A percentile compares a stretch with the other conserved stretches of the same genome.
These are phyloP conservation scores for Periophthalmus modestus DNA, from an alignment of 2,113 vertebrate genomes.

Conservation along the genomic window DNA sequence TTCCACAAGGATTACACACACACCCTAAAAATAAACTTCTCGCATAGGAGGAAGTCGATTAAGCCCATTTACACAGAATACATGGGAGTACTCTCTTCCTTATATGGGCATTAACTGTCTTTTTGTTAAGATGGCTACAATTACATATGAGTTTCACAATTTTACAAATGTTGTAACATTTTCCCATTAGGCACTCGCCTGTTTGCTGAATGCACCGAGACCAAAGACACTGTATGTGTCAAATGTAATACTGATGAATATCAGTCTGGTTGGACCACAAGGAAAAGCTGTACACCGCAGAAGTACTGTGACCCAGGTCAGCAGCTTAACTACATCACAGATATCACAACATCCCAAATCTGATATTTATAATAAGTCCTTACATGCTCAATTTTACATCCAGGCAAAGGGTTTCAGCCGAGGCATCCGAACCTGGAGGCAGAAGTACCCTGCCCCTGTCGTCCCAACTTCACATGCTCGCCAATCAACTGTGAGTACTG, in stretches of 20 bases:
- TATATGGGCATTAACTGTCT: background rate
- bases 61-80: background rate
- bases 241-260: slow-evolving; percentile 84
- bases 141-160: slow-evolving; percentile 11
- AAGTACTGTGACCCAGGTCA: slow-evolving; percentile 89
- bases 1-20: slow-evolving; percentile 18
- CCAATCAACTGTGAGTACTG: slow-evolving; percentile 88
- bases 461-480: slow-evolving; percentile 79
- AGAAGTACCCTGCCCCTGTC: slow-evolving; percentile 84
- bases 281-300: slow-evolving; percentile 81
- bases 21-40: slow-evolving; percentile 16
- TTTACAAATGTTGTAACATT: background rate
- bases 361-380: background rate
- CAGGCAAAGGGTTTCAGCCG: slow-evolving; percentile 84
- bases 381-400: slow-evolving; percentile 2
- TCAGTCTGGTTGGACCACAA: slow-evolving; percentile 84
- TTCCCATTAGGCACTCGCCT: slow-evolving; percentile 78
- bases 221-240: slow-evolving; percentile 74
- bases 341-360: background rate
- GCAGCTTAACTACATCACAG: slow-evolving; percentile 33
- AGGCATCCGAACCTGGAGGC: slow-evolving; percentile 73
- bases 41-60: slow-evolving; percentile 19
- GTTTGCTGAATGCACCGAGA: slow-evolving; percentile 76
- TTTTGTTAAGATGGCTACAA: background rate
- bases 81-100: background rate